Evolutionary conservation across 1,140 invertebrate genomes (phyloP).

Genomic region (Lepidotrigona ventralis): DNA sequence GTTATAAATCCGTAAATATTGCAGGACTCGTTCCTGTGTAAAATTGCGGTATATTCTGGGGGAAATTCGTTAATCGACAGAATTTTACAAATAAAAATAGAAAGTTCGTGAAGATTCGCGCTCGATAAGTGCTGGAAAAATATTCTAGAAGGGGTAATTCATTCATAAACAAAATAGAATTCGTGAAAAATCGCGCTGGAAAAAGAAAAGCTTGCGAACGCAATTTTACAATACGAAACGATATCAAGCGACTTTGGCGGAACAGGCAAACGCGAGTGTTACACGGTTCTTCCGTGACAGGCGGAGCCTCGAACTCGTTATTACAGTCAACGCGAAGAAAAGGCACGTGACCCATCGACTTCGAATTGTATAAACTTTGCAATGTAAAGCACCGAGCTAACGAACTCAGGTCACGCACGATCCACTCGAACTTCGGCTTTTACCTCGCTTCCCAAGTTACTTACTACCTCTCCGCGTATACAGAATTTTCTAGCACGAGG

Average conservation of each 20-base stretch:
- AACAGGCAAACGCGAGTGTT: neutral
- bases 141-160: too few species aligned
- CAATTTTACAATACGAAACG: too few species aligned
- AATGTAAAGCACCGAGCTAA: neutral
- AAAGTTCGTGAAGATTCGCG: too few species aligned
- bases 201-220: too few species aligned
- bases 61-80: too few species aligned
- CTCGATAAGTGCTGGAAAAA: too few species aligned
- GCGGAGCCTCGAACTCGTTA: neutral
- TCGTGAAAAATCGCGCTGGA: too few species aligned
- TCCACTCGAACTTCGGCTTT: neutral
- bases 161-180: too few species aligned
- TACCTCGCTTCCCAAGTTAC: neutral
- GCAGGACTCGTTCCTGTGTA: too few species aligned
- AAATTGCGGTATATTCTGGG: too few species aligned
- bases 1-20: neutral
- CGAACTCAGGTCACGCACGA: constrained; percentile 1
- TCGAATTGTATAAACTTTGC: neutral
- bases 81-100: too few species aligned
- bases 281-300: neutral
- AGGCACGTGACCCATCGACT: neutral
- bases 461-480: neutral
- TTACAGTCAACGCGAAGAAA: neutral
- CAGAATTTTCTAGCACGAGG: neutral
- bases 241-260: neutral